A percentile compares a stretch with the other conserved stretches of the same genome.
Evolutionary conservation across 2,797 vertebrate species (phyloP).

Genomic region (Oceanodroma leucorhoa): DNA sequence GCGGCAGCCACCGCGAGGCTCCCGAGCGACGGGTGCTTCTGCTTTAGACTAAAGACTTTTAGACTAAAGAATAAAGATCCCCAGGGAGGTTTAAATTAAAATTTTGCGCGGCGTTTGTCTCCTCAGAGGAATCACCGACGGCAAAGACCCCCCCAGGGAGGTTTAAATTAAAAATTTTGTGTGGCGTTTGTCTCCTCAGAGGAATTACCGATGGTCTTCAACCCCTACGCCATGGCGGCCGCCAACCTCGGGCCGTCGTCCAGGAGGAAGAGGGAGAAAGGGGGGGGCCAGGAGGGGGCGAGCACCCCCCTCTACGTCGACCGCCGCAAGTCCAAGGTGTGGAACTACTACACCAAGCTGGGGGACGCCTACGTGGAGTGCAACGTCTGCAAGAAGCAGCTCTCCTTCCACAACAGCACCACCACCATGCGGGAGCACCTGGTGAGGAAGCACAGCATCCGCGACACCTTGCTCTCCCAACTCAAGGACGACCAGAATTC

Average conservation of each 20-base stretch:
- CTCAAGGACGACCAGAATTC: background rate
- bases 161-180: rapidly evolving
- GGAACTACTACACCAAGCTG: constrained; percentile 76
- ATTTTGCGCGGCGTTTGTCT: too few species aligned
- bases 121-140: too few species aligned
- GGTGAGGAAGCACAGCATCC: constrained; percentile 71
- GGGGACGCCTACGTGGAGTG: constrained; percentile 74
- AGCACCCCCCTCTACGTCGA: constrained; percentile 20
- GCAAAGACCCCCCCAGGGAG: background rate
- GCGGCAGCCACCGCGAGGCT: background rate
- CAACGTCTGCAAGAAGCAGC: constrained; percentile 74
- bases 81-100: too few species aligned
- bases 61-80: too few species aligned
- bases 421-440: constrained; percentile 76
- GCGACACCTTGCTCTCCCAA: constrained; percentile 10
- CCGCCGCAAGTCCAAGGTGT: constrained; percentile 71
- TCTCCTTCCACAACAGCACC: constrained; percentile 77
- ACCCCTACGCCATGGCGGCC: background rate
- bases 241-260: background rate
- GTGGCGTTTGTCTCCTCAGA: background rate
- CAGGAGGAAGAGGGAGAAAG: constrained; percentile 57
- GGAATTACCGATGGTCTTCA: background rate
- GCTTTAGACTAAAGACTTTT: too few species aligned
- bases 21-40: background rate
- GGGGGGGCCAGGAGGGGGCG: background rate